Evolutionary conservation across 1,140 invertebrate species (phyloP), one percentile per base, ranked within the genome.

Genomic region (Atta cephalotes): DNA sequence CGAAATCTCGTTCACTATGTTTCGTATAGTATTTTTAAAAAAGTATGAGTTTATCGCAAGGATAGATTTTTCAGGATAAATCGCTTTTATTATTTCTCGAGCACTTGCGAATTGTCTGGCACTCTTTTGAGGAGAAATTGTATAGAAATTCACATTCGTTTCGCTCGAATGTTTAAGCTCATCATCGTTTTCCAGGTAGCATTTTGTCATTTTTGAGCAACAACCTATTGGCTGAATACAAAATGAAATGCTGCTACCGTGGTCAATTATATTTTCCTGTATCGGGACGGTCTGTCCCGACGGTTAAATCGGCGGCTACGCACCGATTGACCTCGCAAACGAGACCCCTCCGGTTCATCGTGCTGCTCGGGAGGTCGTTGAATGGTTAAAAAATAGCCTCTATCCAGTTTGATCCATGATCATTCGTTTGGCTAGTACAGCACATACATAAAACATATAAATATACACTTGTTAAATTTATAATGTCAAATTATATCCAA

Each of bases 341-440:
- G 85, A 87, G 85, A 87, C 79, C 85, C 85, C 85, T 87, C 79
- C 79, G 85, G 85, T 87, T 87, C 79, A 82, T 87, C 85, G 79
- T 56, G 80, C 68, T 70, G 78, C 68, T 49, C 70, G 60, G 60
- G 79, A 84, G 79, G 68, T 74, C 68, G 56, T 79, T 84, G 85
- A 82, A 60, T 82, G 79, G 58, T n/a, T 87, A 87, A 87, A 87
- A 87, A 87, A 66, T 78, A 85, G 63, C 49, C 82, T 68, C 71
- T 79, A 56, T 79, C 53, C 78, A 74, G 60, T 85, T 85, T 58
- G 63, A 85, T 85, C 45, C 70, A 53, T n/a, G 35, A 79, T 56
- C 31, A 31, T 80, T 80, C 28, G 31, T 35, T 62, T 62, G 35
- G 53, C 53, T 84, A 31, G 10, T 70, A 56, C 35, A 12, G 25